Evolutionary conservation across 2,888 invertebrate species (phyloP), one percentile per base, ranked within the genome.

Genomic region (Lampropteryx suffumata): DNA sequence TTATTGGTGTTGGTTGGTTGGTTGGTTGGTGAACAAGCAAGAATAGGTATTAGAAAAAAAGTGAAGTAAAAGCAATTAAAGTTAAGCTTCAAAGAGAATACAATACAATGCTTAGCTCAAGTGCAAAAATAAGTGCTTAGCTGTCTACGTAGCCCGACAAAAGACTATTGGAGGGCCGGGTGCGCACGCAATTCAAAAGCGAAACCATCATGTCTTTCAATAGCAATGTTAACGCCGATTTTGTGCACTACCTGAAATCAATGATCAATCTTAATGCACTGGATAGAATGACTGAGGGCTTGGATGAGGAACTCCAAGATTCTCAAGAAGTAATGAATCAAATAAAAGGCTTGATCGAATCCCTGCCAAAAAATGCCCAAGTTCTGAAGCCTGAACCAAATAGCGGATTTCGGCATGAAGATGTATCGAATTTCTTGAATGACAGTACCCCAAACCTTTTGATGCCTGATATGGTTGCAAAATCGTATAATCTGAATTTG

Each of bases 301-400:
- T 89, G 54, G 79, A 81, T 54, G 67, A 69, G 46, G 86, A 88
- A 55, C 69, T 88, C 17, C 73, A 70, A 35, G 81, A 85, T 57
- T 87, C 86, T 0, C 84, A 85, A 55, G 70, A 64, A 30, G 69
- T 80, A 24, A 79, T 88, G 84, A 70, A 62, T 47, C 78, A 87
- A 51, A 84, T 88, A 14, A 79, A 77, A 60, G 61, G 67, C 6
- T 72, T 84, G 58, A 81, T 85, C 30, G 65, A 78, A 49, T 68
- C 67, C 2, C 64, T 80, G 35, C 74, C 82, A 8, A 34, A 52
- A 39, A 62, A 50, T 21, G 43, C 50, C 48, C 34, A 58, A 51
- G 36, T 46, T 8, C 39, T 58, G 2, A 55, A 52, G 10, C 54
- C 59, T 9, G 57, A 44, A 24, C 40, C 59, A 1, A 53, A 41